Base-by-base conservation (phyloP, 2,888 invertebrate species). In the Lasius fuliginosus region DNA sequence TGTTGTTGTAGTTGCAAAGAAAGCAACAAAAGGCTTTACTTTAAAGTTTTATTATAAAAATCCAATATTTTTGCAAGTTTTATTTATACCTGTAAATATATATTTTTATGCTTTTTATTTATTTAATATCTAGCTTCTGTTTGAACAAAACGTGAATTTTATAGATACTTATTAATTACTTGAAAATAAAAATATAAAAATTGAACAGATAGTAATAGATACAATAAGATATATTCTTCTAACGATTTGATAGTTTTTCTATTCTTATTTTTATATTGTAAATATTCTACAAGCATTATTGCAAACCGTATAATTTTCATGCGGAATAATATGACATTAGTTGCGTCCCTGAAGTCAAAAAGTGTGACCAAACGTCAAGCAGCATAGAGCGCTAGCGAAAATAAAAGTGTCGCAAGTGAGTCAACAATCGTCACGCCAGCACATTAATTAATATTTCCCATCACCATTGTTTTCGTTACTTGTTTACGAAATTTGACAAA, bases 381-480 rank as follows among this genome's bases (percentile, higher is more conserved):
- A 83, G 79, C n/a, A 42, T 27, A 81, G 84, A 42, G 65, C 46
- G 68, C 79, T 76, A 90, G 92, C 91, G 93, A 93, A 93, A 93
- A 93, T 89, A 91, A 92, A 89, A 93, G 92, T 93, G 91, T 91
- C 91, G 86, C 91, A 87, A 88, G 84, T 88, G 91, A 89, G 88
- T 85, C 90, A 91, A 90, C 85, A 12, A 46, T 76, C 49, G 64
- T 82, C 79, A 62, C 73, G 73, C 73, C 60, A 81, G 33, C 8
- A 15, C 30, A 81, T 81, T 81, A 81, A 81, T 81, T 73, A 73
- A 73, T 27, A 81, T 81, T 71, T 77, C 74, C 73, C 68, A 76
- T 33, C 65, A 83, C 74, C 76, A 81, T 74, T 75, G 46, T 82
- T 71, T 64, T 64, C 53, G 11, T 65, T 64, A 82, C 68, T 67